Evolutionary conservation across 2,113 vertebrate genomes (phyloP).

Genomic region (Caloenas nicobarica): DNA sequence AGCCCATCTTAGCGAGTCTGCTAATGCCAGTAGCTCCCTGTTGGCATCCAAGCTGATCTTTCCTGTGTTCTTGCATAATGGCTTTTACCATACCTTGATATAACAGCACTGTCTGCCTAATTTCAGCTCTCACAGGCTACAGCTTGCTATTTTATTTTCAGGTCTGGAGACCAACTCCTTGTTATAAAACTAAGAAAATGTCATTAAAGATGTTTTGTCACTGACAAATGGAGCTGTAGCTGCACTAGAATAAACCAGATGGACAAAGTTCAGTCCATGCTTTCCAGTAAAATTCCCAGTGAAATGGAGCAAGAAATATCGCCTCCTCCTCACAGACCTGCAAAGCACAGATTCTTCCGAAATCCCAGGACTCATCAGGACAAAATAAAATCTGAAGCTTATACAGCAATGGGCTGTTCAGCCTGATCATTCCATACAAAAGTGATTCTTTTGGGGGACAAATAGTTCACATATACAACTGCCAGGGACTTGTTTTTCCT

Average conservation of each 20-base stretch:
- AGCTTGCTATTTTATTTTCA: not conserved
- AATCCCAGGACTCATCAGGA: not conserved
- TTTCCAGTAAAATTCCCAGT: not conserved
- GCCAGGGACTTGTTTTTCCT: not conserved
- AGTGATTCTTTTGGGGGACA: not conserved
- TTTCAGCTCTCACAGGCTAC: not conserved
- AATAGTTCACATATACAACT: not conserved
- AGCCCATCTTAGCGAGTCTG: not conserved
- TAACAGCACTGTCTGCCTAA: not conserved
- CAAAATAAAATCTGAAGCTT: not conserved
- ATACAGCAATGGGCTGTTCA: not conserved
- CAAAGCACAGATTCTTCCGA: not conserved
- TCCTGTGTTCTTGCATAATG: not conserved
- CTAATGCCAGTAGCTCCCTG: not conserved
- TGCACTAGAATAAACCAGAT: not conserved
- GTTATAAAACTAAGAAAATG: not conserved
- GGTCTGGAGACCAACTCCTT: not conserved
- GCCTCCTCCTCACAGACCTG: not conserved
- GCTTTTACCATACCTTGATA: not conserved
- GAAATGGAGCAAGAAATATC: not conserved
- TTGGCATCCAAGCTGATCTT: not conserved
- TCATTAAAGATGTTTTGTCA: not conserved
- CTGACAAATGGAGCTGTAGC: not conserved
- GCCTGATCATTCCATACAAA: not conserved
- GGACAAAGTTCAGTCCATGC: not conserved